Base-by-base conservation (phyloP, 2,113 vertebrate species). In the Zeus faber region DNA sequence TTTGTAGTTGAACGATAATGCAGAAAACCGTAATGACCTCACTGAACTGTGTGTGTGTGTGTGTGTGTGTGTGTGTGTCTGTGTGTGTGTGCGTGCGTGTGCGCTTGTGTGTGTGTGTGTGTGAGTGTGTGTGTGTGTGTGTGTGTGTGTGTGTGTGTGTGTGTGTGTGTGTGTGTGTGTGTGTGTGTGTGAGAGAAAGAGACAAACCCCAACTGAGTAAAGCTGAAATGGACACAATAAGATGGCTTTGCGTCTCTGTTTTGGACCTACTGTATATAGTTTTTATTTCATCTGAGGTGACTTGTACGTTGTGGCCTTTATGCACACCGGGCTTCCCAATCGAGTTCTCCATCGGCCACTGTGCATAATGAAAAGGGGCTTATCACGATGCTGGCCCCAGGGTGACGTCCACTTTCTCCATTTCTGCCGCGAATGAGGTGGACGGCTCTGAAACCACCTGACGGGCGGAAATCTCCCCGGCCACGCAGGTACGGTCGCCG, bases 311-410 rank as follows among this genome's bases (percentile, higher is more conserved):
- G 47, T 64, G 21, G 27, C 75, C 72, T 79, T 79, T 63, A 66
- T 78, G 80, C 75, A 79, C 76, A 67, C 72, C 21, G 26, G 56
- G 74, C 54, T 56, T 3, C 27, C 67, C 80, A 74, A 88, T 89
- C 85, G 83, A 69, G 65, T 67, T 56, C 67, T 66, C 45, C 75
- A 88, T 87, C 84, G 35, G 71, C 58, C 73, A 63, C 58, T 49
- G 83, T 77, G 83, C 80, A 86, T 87, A 89, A 87, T 86, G 85
- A 85, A 88, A 86, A 80, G 66, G 56, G 40, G 77, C 78, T 86
- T 86, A 88, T 88, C 84, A 1, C 9, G 71, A 77, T 56, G 81
- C 65, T 72, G 76, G 82, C 84, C 84, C 54, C 67, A 37, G 83
- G 81, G 80, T 80, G 82, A 80, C 77, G 80, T 81, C 67, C 68